phyloP scores from a whole-genome alignment of 2,888 invertebrate genomes.

The Chalcosyrphus nemorum region DNA sequence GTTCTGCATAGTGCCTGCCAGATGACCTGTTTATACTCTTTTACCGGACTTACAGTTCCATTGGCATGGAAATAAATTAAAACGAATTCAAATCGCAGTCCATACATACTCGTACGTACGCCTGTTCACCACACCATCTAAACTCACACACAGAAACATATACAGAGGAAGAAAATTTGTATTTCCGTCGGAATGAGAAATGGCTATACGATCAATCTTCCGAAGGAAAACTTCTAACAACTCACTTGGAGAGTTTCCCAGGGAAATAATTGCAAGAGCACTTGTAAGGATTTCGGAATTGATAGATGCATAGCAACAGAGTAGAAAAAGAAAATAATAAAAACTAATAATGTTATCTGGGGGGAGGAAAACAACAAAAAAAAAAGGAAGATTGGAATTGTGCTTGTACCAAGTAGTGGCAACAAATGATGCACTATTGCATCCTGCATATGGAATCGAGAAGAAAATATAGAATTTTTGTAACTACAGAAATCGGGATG shows the following conservation, averaged over 20 bases:
- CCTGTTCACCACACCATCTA: background rate
- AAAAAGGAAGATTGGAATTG: background rate
- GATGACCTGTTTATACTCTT: slow-evolving; percentile 2
- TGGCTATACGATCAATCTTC: slow-evolving; percentile 26
- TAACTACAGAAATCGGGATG: too few relatives aligned
- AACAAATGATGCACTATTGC: background rate
- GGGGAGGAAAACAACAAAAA: too few relatives aligned
- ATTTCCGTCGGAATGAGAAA: slow-evolving; percentile 23
- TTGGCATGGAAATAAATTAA: slow-evolving; percentile 19
- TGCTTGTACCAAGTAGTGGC: background rate
- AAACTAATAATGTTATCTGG: background rate
- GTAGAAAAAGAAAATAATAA: background rate
- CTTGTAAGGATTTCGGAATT: slow-evolving; percentile 15
- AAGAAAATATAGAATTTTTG: too few relatives aligned
- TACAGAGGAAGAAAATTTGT: slow-evolving; percentile 3
- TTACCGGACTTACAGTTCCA: background rate
- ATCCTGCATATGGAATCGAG: background rate
- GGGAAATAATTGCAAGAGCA: slow-evolving; percentile 20
- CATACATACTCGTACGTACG: too few relatives aligned
- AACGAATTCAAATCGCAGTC: slow-evolving; percentile 22
- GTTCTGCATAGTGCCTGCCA: background rate
- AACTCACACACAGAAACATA: background rate
- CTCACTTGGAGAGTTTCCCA: slow-evolving; percentile 36
- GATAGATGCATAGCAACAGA: background rate
- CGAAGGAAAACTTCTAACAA: slow-evolving; percentile 19